Base-by-base conservation (phyloP, 2,888 invertebrate genomes). In the Latheticus oryzae region DNA sequence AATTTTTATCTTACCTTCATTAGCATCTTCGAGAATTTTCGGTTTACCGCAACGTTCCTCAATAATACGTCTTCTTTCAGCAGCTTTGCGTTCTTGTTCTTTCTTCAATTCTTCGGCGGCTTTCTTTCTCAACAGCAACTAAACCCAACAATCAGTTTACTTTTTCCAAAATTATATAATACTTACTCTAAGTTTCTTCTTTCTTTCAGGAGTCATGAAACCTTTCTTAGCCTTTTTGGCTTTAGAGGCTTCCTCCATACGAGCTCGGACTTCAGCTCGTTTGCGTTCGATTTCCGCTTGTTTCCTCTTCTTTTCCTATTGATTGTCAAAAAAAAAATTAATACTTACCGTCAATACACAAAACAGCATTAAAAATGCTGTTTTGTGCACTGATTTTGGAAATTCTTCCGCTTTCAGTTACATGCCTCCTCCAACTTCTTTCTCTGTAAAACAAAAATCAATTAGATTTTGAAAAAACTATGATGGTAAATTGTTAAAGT, bases 181-280 rank as follows among this genome's bases (percentile, higher is more conserved):
- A 85, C 91, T 85, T 79, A 97, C 97, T 88, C 97, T 91, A 79
- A 98, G 94, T 83, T 97, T 97, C 93, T 97, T 98, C 93, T 98
- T 98, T 84, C 98, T 95, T 84, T 98, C 97, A 64, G 97, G 97
- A 77, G 98, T 97, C 95, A 97, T 97, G 90, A 98, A 97, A 88
- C 98, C 98, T 85, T 97, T 98, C 91, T 98, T 98, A 80, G 95
- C 95, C 85, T 96, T 97, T 85, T 97, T 97, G 80, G 94, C 95
- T 81, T 95, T 94, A 81, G 96, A 95, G 83, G 96, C 95, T 82
- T 97, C 97, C 84, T 98, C 97, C 87, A 97, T 92, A 80, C 97
- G 95, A 85, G 94, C 94, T 82, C 97, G 91, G 82, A 97, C 97
- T 83, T 97, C 97, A 79, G 97, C 97, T 84, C 97, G 94, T 87